Conservation (phyloP, 2,888 invertebrate species). For the Chelonus formosanus region DNA sequence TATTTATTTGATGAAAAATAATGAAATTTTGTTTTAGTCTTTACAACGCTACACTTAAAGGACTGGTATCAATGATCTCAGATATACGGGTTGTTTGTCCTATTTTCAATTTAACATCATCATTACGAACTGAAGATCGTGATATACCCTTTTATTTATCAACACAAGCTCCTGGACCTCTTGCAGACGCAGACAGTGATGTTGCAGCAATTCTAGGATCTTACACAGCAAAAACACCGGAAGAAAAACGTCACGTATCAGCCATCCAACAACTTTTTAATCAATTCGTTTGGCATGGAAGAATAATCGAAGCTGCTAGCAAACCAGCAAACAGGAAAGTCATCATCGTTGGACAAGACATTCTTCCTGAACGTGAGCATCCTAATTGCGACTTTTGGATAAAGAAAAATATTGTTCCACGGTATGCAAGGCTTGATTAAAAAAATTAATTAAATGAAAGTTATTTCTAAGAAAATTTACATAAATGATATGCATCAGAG, state of each 20-base stretch:
- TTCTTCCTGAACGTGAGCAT: slow-evolving; percentile 72
- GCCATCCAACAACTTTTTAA: slow-evolving; percentile 86
- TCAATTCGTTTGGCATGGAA: slow-evolving; percentile 82
- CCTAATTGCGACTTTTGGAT: slow-evolving; percentile 83
- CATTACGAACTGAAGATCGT: slow-evolving; percentile 72
- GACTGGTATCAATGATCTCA: slow-evolving; percentile 78
- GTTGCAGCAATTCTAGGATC: slow-evolving; percentile 81
- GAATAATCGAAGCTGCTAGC: slow-evolving; percentile 71
- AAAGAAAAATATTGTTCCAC: slow-evolving; percentile 76
- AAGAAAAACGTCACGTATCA: slow-evolving; percentile 78
- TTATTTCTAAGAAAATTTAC: neutral
- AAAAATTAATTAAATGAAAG: slow-evolving; percentile 4
- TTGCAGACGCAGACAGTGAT: slow-evolving; percentile 74
- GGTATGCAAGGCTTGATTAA: slow-evolving; percentile 81
- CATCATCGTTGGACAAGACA: slow-evolving; percentile 77
- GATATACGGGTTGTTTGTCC: slow-evolving; percentile 85
- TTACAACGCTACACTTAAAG: slow-evolving; percentile 74
- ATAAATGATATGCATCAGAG: too few species aligned
- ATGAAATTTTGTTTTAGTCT: slow-evolving; percentile 53
- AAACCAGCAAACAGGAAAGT: slow-evolving; percentile 67
- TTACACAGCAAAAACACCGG: slow-evolving; percentile 76
- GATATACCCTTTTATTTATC: slow-evolving; percentile 79
- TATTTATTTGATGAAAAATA: slow-evolving; percentile 10
- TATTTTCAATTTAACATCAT: slow-evolving; percentile 65
- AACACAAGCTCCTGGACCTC: slow-evolving; percentile 69